Base-by-base conservation (phyloP, 2,888 invertebrate species). In the Andrena marginata region DNA sequence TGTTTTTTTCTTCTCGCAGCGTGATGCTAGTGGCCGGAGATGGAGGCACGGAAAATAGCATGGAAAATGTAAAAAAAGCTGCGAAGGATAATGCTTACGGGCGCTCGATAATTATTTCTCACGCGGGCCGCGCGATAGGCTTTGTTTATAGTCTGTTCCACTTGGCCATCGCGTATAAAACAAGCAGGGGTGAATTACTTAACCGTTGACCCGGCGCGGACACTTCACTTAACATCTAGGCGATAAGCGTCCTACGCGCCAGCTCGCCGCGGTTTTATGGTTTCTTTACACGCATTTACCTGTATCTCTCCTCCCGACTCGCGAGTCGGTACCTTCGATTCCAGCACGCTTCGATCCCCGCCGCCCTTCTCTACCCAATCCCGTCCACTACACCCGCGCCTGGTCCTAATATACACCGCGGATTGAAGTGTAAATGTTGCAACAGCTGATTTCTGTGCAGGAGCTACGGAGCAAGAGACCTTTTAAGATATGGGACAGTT, bases 401-500 rank as follows among this genome's bases (percentile, higher is more conserved):
- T 42, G 16, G 42, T 42, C 54, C 23, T 54, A 1, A 20, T 5
- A 0, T 42, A 16, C 42, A 5, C 2, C 8, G 10, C 56, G 6
- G 26, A 23, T 26, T 1, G 0, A 3, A 23, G 26, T 26, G 56
- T 56, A 26, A 56, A 20, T 56, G 20, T 13, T 51, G 31, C 29
- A 64, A 54, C 56, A 2, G 54, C 31, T 73, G 13, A 65, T 88
- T 72, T 86, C 80, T 85, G 72, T 95, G 84, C 96, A 98, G 98
- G 98, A 98, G 96, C 97, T 97, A 96, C 97, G 98, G 96, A 97
- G 97, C 96, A 98, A 98, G 97, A 97, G 98, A 96, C 98, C 98
- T 96, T 97, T 98, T 96, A 98, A 98, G 97, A 97, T 98, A 97
- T 98, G 98, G 98, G 98, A 98, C 96, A 97, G 98, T 95, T 97